A percentile compares a stretch with the other conserved stretches of the same genome.
phyloP scores from a whole-genome alignment of 1,140 invertebrate species.

The Dolichoris vasculosae region DNA sequence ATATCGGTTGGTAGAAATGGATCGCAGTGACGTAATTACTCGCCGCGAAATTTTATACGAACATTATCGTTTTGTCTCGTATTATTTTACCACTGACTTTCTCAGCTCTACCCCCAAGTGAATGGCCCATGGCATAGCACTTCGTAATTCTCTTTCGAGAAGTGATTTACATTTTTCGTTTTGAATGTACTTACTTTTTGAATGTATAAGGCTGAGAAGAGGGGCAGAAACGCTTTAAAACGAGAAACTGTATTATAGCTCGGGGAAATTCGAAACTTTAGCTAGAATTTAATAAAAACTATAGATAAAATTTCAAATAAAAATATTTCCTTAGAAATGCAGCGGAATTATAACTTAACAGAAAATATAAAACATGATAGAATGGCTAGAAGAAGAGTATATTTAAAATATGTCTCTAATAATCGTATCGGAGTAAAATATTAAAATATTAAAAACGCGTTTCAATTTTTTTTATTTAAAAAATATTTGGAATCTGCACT shows the following conservation, averaged over 20 bases:
- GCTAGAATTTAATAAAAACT: conserved; percentile 16
- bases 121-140: neutral
- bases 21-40: conserved; percentile 32
- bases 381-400: too few species aligned
- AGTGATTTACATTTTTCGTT: conserved; percentile 42
- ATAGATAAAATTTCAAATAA: neutral
- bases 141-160: conserved; percentile 26
- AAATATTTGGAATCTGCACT: too few species aligned
- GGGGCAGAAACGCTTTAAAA: neutral
- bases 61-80: neutral
- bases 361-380: too few species aligned
- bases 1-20: conserved; percentile 1
- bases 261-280: neutral
- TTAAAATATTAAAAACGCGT: too few species aligned
- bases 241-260: neutral
- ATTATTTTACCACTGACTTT: neutral
- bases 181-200: neutral
- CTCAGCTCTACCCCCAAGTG: too few species aligned
- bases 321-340: neutral
- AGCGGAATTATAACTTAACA: neutral
- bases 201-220: neutral
- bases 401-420: too few species aligned
- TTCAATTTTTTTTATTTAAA: too few species aligned
- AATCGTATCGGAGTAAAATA: too few species aligned
- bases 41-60: neutral